Percentiles rank a stretch among this genome's conserved stretches.
Conservation (phyloP, 1,140 invertebrate genomes). For the Plectrocnemia conspersa region DNA sequence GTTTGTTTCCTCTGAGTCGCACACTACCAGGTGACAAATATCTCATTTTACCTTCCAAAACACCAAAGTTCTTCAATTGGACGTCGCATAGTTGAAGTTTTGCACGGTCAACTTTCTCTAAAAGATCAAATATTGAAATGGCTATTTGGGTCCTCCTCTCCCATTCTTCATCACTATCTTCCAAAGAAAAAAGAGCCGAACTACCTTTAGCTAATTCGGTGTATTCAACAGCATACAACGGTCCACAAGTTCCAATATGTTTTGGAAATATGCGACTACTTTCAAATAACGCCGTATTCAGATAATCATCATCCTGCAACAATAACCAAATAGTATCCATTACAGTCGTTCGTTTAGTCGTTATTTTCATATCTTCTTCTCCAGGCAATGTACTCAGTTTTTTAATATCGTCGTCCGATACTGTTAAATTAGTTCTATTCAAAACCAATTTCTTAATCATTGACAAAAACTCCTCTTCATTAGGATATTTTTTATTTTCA, state of each 20-base stretch:
- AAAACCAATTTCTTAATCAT: slow-evolving; percentile 51
- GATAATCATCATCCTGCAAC: slow-evolving; percentile 63
- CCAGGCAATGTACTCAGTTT: slow-evolving; percentile 46
- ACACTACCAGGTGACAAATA: slow-evolving; percentile 59
- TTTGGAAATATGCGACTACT: slow-evolving; percentile 59
- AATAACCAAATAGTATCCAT: slow-evolving; percentile 61
- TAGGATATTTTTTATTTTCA: slow-evolving; percentile 49
- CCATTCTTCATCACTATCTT: slow-evolving; percentile 48
- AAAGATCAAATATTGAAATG: slow-evolving; percentile 57
- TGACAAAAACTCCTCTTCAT: slow-evolving; percentile 50
- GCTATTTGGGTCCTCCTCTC: slow-evolving; percentile 50
- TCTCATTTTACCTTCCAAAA: slow-evolving; percentile 52
- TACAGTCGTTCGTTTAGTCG: slow-evolving; percentile 39
- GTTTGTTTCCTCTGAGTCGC: slow-evolving; percentile 42
- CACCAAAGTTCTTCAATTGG: slow-evolving; percentile 62
- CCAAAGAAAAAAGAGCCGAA: slow-evolving; percentile 42
- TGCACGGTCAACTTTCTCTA: slow-evolving; percentile 56
- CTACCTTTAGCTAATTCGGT: slow-evolving; percentile 46
- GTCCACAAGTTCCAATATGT: slow-evolving; percentile 63
- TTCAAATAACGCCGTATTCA: slow-evolving; percentile 55
- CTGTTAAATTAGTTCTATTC: slow-evolving; percentile 52
- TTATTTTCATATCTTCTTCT: slow-evolving; percentile 35
- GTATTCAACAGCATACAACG: slow-evolving; percentile 57
- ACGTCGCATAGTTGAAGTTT: slow-evolving; percentile 64
- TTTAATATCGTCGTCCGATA: slow-evolving; percentile 46